Evolutionary conservation across 1,140 invertebrate species (phyloP).

Genomic region (Armadillidium nasatum): DNA sequence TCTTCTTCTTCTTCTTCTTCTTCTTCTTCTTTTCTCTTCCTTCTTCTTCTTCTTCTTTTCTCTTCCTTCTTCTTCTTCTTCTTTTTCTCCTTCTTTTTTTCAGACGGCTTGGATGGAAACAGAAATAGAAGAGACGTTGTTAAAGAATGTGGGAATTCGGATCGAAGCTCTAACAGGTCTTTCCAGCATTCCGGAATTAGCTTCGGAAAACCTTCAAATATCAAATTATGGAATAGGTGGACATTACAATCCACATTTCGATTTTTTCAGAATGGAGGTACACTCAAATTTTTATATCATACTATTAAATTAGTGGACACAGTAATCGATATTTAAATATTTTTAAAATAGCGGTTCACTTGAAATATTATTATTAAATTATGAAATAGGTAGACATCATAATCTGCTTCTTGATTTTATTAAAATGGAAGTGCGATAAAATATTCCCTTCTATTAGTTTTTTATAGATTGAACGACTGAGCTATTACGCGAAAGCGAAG

Average conservation of each 20-base stretch:
- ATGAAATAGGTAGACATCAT: no score
- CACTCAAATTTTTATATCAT: no score
- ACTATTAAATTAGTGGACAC: no score
- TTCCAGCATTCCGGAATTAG: background rate
- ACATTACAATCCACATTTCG: slow-evolving; percentile 64
- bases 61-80: background rate
- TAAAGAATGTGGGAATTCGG: background rate
- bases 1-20: background rate
- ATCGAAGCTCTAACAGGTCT: background rate
- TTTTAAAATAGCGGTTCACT: no score
- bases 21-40: background rate
- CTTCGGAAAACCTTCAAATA: slow-evolving; percentile 40
- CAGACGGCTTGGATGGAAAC: background rate
- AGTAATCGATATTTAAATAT: no score
- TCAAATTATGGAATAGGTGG: slow-evolving; percentile 64
- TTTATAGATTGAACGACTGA: no score
- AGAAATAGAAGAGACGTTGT: no score
- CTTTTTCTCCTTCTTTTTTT: background rate
- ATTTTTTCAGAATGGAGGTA: slow-evolving; percentile 51
- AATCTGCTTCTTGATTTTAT: no score
- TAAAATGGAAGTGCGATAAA: no score
- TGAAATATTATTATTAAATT: no score
- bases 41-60: background rate
- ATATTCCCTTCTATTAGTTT: no score
- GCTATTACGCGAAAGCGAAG: no score